Evolutionary conservation across 2,113 vertebrate species (phyloP), one percentile per base, ranked within the genome.

Genomic region (Eulacestoma nigropectus): DNA sequence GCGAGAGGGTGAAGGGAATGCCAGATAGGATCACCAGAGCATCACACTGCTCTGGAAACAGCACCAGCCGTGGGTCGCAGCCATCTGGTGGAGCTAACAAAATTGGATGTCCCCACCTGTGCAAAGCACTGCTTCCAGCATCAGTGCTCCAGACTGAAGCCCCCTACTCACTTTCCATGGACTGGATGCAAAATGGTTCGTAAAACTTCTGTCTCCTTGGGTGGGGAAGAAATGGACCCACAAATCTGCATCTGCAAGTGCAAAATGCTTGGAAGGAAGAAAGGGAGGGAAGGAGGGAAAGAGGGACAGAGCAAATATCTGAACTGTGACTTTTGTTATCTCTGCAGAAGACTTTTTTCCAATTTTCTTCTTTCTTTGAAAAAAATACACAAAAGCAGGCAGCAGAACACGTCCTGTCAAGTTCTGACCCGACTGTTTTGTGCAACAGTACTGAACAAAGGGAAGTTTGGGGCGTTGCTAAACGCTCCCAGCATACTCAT

Each of bases 11-110:
- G 68, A 47, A 14, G 20, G 12, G 18, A 49, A 65, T 35, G n/a
- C 53, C n/a, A 57, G 18, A 32, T 8, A 41, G 75, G 37, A 49
- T 56, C 68, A 70, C 14, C 25, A 62, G 37, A 81, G 18, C 47
- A 25, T 8, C 44, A 53, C 46, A 16, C 6, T 56, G 67, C 57
- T 88, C 44, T 44, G 75, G 44, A 77, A 50, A 63, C 39, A 77
- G 59, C 44, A 78, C 8, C 8, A 37, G 11, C 25, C 2, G 1
- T 1, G 4, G 14, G 13, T 13, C 0, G 0, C 47, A 55, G 33
- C 14, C 63, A 42, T 39, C 17, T 7, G 29, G 44, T 64, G 27
- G n/a, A 79, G n/a, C 4, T 27, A 21, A 41, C 37, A 26, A 18
- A 60, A 18, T 0, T 37, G 75, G 50, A 29, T 84, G 29, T 7